phyloP scores from a whole-genome alignment of 2,113 vertebrate species.

The Calonectris borealis region DNA sequence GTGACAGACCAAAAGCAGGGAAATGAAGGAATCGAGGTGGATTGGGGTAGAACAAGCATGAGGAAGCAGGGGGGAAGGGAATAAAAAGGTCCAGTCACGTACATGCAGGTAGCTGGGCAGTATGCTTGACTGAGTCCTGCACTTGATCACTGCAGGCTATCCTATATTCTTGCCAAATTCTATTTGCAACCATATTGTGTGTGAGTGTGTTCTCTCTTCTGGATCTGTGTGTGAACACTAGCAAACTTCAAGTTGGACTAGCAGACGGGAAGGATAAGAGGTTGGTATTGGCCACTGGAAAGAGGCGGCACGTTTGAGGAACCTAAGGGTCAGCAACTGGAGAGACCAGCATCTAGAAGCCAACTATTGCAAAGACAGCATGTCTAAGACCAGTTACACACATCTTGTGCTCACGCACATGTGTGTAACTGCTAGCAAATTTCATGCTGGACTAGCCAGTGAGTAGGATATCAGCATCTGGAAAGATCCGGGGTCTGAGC shows the following conservation, averaged over 20 bases:
- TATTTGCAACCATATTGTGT: fast-evolving
- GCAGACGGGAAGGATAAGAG: background rate
- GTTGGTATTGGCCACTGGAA: background rate
- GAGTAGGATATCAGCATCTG: background rate
- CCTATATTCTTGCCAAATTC: background rate
- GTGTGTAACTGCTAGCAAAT: background rate
- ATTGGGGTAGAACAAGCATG: background rate
- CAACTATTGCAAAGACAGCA: background rate
- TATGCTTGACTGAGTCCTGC: background rate
- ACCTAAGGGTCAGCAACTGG: background rate
- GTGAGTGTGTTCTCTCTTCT: background rate
- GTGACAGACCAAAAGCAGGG: background rate
- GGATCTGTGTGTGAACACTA: background rate
- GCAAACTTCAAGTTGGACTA: background rate
- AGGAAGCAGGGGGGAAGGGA: background rate
- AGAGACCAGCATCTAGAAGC: background rate
- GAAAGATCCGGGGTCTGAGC: background rate
- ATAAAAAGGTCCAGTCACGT: background rate
- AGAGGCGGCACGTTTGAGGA: background rate
- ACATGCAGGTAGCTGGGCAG: background rate
- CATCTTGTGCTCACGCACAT: fast-evolving
- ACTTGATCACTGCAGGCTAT: background rate
- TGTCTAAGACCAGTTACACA: background rate
- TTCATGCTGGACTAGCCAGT: background rate
- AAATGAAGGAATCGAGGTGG: background rate